Evolutionary conservation across 1,140 invertebrate genomes (phyloP).

Genomic region (Colletes latitarsis): DNA sequence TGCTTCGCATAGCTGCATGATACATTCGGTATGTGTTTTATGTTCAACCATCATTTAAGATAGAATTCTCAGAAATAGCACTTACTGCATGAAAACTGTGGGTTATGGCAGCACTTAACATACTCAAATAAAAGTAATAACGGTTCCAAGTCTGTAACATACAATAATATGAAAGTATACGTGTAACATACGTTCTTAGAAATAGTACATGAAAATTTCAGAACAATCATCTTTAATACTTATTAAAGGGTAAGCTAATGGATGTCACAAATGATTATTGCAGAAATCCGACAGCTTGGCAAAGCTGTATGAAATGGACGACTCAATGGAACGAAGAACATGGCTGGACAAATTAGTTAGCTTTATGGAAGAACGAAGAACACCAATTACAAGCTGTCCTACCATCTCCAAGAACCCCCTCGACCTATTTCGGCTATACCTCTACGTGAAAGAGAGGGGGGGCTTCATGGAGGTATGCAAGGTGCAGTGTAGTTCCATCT

Average conservation of each 20-base stretch:
- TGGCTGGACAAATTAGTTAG: slow-evolving; percentile 96
- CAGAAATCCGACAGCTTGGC: slow-evolving; percentile 95
- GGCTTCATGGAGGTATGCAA: slow-evolving; percentile 98
- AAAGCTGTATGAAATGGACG: slow-evolving; percentile 98
- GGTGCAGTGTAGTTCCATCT: slow-evolving; percentile 86
- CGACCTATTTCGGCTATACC: slow-evolving; percentile 97
- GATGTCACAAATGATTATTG: slow-evolving; percentile 54
- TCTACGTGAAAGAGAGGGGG: slow-evolving; percentile 96
- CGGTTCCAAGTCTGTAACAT: slow-evolving; percentile 19
- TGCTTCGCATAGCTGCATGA: slow-evolving; percentile 23
- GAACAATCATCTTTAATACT: not conserved
- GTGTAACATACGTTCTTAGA: not conserved
- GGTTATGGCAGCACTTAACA: slow-evolving; percentile 1
- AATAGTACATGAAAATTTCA: slow-evolving; percentile 2
- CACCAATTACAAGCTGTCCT: slow-evolving; percentile 96
- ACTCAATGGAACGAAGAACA: slow-evolving; percentile 92
- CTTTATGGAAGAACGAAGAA: slow-evolving; percentile 96
- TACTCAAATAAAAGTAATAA: slow-evolving; percentile 12
- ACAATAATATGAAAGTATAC: slow-evolving; percentile 4
- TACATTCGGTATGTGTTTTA: not conserved
- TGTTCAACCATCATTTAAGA: not conserved
- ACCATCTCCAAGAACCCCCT: slow-evolving; percentile 98
- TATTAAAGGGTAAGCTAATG: not conserved
- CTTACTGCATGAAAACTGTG: slow-evolving; percentile 23
- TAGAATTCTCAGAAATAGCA: not conserved